Percentiles rank a stretch among this genome's conserved stretches.
Evolutionary conservation across 2,888 invertebrate genomes (phyloP).

Genomic region (Axea sp.): DNA sequence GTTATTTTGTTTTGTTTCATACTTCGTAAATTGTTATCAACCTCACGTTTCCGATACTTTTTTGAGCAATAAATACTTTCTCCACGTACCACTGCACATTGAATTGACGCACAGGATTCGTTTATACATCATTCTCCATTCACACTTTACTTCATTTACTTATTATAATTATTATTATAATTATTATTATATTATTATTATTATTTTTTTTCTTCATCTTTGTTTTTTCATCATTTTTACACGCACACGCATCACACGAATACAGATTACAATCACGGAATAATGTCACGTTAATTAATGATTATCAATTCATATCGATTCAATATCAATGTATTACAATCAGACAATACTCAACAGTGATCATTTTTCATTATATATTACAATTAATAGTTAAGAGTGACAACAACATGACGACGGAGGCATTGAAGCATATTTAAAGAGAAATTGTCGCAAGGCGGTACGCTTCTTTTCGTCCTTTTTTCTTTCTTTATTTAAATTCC

Average conservation of each 20-base stretch:
- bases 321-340: slow-evolving; percentile 80
- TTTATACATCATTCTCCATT: slow-evolving; percentile 53
- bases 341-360: slow-evolving; percentile 80
- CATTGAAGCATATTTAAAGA: slow-evolving; percentile 75
- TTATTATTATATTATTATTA: slow-evolving; percentile 20
- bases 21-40: slow-evolving; percentile 60
- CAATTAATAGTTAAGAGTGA: slow-evolving; percentile 79
- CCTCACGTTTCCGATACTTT: slow-evolving; percentile 72
- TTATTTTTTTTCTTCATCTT: slow-evolving; percentile 32
- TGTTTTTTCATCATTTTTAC: slow-evolving; percentile 56
- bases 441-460: slow-evolving; percentile 71
- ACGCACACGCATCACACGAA: slow-evolving; percentile 67
- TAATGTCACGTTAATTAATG: slow-evolving; percentile 77
- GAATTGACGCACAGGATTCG: slow-evolving; percentile 79
- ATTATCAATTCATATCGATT: slow-evolving; percentile 80
- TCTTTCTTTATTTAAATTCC: slow-evolving; percentile 27
- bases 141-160: slow-evolving; percentile 12
- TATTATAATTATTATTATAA: slow-evolving; percentile 11
- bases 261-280: slow-evolving; percentile 73
- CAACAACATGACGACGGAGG: slow-evolving; percentile 80
- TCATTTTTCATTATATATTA: slow-evolving; percentile 79
- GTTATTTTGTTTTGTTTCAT: slow-evolving; percentile 47
- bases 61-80: slow-evolving; percentile 79
- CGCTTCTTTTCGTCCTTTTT: slow-evolving; percentile 48
- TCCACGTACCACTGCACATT: slow-evolving; percentile 78